Conservation (phyloP, 2,888 invertebrate species). For the Sinelater perroti region DNA sequence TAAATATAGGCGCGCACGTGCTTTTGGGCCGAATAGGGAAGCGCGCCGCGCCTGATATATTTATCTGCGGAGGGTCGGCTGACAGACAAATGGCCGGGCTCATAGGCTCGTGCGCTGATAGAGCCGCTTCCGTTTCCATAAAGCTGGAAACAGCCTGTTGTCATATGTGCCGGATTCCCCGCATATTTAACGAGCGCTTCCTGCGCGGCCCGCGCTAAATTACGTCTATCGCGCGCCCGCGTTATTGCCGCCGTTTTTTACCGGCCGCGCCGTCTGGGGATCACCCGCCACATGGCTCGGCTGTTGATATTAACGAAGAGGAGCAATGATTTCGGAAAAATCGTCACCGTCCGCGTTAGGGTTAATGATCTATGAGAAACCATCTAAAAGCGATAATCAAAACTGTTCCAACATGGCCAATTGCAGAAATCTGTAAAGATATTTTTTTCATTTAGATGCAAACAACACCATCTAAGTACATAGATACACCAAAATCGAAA, state of each 20-base stretch:
- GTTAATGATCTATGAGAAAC: no score
- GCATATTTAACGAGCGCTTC: constrained; percentile 56
- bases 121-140: constrained; percentile 60
- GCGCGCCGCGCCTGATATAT: constrained; percentile 53
- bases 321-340: no score
- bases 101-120: constrained; percentile 54
- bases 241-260: constrained; percentile 34
- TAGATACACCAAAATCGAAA: no score
- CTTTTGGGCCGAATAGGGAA: constrained; percentile 55
- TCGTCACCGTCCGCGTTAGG: no score
- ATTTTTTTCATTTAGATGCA: no score
- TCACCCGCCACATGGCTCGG: no score
- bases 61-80: constrained; percentile 54
- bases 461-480: no score
- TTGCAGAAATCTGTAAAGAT: no score
- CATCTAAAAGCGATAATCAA: no score
- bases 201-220: constrained; percentile 51
- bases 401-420: no score
- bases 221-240: constrained; percentile 41
- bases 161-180: constrained; percentile 56
- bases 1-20: constrained; percentile 59
- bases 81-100: constrained; percentile 60
- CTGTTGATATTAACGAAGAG: no score
- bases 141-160: constrained; percentile 61
- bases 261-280: constrained; percentile 24